Conservation (phyloP, 2,888 invertebrate genomes). For the Notocelia uddmanniana region DNA sequence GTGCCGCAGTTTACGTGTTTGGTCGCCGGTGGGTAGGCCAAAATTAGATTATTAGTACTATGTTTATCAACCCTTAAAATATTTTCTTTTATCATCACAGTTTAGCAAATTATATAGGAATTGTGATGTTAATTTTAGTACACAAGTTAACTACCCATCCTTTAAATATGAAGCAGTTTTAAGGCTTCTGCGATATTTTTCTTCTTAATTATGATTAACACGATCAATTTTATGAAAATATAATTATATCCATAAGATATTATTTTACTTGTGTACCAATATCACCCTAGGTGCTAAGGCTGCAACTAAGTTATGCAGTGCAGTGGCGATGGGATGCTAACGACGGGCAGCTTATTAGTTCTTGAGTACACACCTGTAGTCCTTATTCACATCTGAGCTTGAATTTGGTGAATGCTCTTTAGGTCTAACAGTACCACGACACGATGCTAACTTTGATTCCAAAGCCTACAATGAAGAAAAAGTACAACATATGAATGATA, state of each 20-base stretch:
- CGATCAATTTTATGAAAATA: slow-evolving; percentile 20
- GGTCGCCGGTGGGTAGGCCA: slow-evolving; percentile 72
- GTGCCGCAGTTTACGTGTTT: slow-evolving; percentile 36
- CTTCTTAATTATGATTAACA: slow-evolving; percentile 16
- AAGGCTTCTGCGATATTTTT: slow-evolving; percentile 53
- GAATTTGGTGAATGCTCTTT: slow-evolving; percentile 83
- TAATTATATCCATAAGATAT: slow-evolving; percentile 11
- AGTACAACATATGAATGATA: slow-evolving; percentile 81
- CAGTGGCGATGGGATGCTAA: slow-evolving; percentile 53
- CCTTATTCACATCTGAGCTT: slow-evolving; percentile 82
- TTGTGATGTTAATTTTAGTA: slow-evolving; percentile 74
- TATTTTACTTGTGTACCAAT: slow-evolving; percentile 40
- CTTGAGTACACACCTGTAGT: slow-evolving; percentile 86
- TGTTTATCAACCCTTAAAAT: slow-evolving; percentile 63
- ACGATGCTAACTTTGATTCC: slow-evolving; percentile 89
- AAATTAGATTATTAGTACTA: slow-evolving; percentile 61
- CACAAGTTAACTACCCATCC: slow-evolving; percentile 64
- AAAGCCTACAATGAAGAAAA: slow-evolving; percentile 88
- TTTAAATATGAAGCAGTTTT: slow-evolving; percentile 59
- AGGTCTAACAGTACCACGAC: slow-evolving; percentile 86
- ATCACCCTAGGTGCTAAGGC: slow-evolving; percentile 36
- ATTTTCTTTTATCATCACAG: slow-evolving; percentile 80
- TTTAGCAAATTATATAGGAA: slow-evolving; percentile 76
- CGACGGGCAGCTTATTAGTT: slow-evolving; percentile 66
- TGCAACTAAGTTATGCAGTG: slow-evolving; percentile 51